These are phyloP conservation scores for Scaptomyza tumidula DNA, from an alignment of 2,888 invertebrate species.

Conservation along the genomic window DNA sequence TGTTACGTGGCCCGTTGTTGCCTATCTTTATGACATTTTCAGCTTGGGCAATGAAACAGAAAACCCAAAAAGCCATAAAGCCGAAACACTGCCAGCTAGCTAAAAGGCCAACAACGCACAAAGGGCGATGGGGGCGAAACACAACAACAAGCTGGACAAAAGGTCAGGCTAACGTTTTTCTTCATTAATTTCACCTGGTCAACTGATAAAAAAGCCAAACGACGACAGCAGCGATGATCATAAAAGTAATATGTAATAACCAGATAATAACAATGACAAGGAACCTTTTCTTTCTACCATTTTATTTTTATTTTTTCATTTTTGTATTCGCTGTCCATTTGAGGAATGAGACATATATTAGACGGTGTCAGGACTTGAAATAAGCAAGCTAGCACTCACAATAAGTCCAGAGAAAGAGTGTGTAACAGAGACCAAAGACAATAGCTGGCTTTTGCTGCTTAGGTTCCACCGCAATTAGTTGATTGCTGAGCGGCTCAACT, in stretches of 20 bases:
- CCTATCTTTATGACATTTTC: conserved; percentile 74
- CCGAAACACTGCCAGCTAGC: conserved; percentile 29
- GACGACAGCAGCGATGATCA: conserved; percentile 55
- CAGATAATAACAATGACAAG: conserved; percentile 64
- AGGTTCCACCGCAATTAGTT: conserved; percentile 67
- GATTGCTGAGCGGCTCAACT: conserved; percentile 66
- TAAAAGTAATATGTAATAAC: conserved; percentile 61
- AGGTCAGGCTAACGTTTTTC: conserved; percentile 64
- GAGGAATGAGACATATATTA: conserved; percentile 24
- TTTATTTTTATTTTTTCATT: too few relatives aligned
- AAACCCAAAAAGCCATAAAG: conserved; percentile 65
- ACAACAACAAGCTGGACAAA: conserved; percentile 37
- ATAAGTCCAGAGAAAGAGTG: neutral
- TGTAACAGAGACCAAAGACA: conserved; percentile 34
- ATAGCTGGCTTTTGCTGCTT: conserved; percentile 16
- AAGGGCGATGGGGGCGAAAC: conserved; percentile 3
- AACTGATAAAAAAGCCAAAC: conserved; percentile 63
- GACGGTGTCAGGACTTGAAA: conserved; percentile 27
- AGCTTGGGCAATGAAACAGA: conserved; percentile 51
- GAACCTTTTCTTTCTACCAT: conserved; percentile 17
- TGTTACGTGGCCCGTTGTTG: conserved; percentile 42
- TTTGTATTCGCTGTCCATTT: neutral
- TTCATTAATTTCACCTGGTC: conserved; percentile 79
- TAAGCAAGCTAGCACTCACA: neutral
- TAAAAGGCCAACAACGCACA: conserved; percentile 34